Base-by-base conservation (phyloP, 1,140 invertebrate genomes). In the Drosophila ohnishii region DNA sequence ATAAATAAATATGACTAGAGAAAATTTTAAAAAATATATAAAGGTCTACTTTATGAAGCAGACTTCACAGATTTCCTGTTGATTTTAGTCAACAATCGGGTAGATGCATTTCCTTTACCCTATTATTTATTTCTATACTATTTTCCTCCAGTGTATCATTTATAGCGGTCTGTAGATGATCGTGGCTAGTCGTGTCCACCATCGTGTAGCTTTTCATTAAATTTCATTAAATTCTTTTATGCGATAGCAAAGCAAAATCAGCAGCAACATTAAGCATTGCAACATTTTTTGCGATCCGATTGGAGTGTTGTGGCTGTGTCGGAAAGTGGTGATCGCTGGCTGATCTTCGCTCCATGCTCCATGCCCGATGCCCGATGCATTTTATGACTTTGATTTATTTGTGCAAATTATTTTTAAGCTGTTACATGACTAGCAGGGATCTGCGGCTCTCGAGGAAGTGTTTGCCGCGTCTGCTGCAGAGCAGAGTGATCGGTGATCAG, bases 171-270 rank as follows among this genome's bases (percentile, higher is more conserved):
- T 55, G 34, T 25, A 37, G 51, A 64, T 42, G 35, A 55, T 67
- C 34, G 66, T 39, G 39, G 77, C 70, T 51, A 51, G 59, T 88
- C 83, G 84, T 88, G 84, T 88, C 83, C 63, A 71, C 64, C 69
- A 78, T 84, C 84, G 83, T 80, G 85, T 88, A 88, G 77, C 84
- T 74, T 88, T 89, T 88, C 85, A 88, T 88, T 89, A 80, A 84
- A 89, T 89, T 89, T 84, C 85, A 88, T 88, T 88, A 88, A 88
- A 88, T 88, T 88, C 84, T 88, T 88, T 88, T 78, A 84, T 84
- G 84, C 80, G 83, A 88, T 87, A 83, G 65, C 84, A 87, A 83
- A 78, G 65, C 57, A 61, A 63, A 55, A 64, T 64, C 64, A 63
- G 61, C 64, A 66, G 61, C 51, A 56, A 73, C 60, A 70, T 47